Base-by-base conservation (phyloP, 37 sponge, comb jelly and placozoan species). In the Lycopodina hypogea region DNA sequence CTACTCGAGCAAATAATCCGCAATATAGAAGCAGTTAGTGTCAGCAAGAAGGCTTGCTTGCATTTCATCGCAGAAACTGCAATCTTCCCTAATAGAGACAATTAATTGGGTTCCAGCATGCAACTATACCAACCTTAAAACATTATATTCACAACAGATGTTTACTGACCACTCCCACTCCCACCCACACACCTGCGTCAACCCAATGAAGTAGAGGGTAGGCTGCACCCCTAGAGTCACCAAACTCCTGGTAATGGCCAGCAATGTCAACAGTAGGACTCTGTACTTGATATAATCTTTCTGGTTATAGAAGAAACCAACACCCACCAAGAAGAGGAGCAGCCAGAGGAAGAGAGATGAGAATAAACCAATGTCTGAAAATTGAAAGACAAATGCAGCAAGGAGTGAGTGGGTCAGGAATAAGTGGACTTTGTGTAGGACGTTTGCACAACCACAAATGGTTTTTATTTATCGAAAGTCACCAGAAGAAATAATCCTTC, bases 181-280 rank as follows among this genome's bases (percentile, higher is more conserved):
- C 29, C 35, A 70, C 36, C 36, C 18, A 38, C 62, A 8, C 29
- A 89, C 94, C 82, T 93, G 94, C 23, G 89, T 22, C 9, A 86
- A 74, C 3, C 94, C 94, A 0, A 93, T 76, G 8, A 93, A 0
- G 23, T 38, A 81, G 50, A 93, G 77, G 0, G 84, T 84, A 3
- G 87, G 73, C 42, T 80, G 74, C 18, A 93, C 74, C 7, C 84
- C 87, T 17, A 87, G 70, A 15, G 86, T 90, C 42, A 85, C 68
- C 11, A 91, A 19, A 48, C 68, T 52, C 0, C 84, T 29, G 17
- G 83, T 60, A 39, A 83, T 68, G 28, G 52, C 64, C 37, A 87
- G n/a, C 3, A 71, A 72, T n/a, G 68, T 57, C 4, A 83, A 26
- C 9, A 42, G 29, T 23, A 41, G 42, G 21, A 79, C 1, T 0